phyloP scores from a whole-genome alignment of 2,113 vertebrate genomes.

The Litocranius walleri region DNA sequence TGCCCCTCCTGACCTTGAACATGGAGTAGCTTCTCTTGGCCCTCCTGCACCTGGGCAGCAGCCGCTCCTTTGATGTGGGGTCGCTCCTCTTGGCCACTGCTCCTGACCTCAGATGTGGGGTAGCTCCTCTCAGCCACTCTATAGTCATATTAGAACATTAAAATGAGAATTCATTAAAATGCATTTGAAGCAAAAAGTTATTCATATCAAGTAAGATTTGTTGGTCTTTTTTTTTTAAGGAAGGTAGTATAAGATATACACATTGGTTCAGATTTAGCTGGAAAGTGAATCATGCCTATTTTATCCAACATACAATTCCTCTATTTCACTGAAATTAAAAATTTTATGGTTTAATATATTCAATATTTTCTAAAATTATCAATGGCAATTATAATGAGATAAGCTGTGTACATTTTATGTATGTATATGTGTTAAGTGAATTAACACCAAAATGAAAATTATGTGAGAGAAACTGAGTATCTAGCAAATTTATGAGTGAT shows the following conservation, averaged over 20 bases:
- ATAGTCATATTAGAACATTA: neutral
- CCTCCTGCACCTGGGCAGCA: too few relatives aligned
- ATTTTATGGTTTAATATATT: neutral
- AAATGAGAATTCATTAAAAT: neutral
- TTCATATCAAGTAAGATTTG: neutral
- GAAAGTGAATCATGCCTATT: neutral
- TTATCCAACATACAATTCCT: neutral
- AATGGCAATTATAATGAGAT: neutral
- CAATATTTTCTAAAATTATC: neutral
- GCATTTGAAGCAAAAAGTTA: neutral
- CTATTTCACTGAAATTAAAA: neutral
- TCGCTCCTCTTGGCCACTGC: rapidly evolving
- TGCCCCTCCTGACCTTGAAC: too few relatives aligned
- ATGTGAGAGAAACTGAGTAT: neutral
- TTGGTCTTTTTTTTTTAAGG: neutral
- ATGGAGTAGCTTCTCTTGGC: too few relatives aligned
- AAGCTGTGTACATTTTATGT: neutral
- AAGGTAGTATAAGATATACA: neutral
- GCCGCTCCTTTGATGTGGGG: too few relatives aligned
- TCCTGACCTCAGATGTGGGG: too few relatives aligned
- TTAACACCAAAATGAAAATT: neutral
- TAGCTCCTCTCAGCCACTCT: too few relatives aligned
- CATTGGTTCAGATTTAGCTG: neutral
- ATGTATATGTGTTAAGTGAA: neutral
- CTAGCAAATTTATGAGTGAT: neutral